Base-by-base conservation (phyloP, 2,888 invertebrate species). In the Microctonus aethiopoides region DNA sequence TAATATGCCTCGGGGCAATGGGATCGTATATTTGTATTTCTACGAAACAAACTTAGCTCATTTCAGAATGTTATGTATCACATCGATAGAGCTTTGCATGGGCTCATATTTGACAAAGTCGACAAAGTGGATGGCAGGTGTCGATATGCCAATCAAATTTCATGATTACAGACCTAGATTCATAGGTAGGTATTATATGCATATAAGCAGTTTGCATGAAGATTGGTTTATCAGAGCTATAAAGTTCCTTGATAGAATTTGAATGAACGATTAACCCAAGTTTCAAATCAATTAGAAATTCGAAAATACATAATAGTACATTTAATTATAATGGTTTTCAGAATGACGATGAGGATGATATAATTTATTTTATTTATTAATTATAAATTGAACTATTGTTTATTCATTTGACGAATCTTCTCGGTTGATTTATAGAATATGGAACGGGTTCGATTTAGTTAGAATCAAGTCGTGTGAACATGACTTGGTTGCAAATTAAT, bases 131-230 rank as follows among this genome's bases (percentile, higher is more conserved):
- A 57, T 75, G 80, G 73, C 79, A 80, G 76, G 77, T 81, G 80
- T 80, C 81, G 82, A 82, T 80, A 82, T 70, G 81, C 80, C 82
- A 78, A 82, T 82, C 82, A 78, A 72, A 68, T 67, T 61, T 74
- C 65, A 76, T 72, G 75, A 81, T 80, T 75, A 75, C 72, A 74
- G 75, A 72, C 75, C 68, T 69, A n/a, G n/a, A n/a, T n/a, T n/a
- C n/a, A n/a, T n/a, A n/a, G n/a, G n/a, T n/a, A n/a, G n/a, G n/a
- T n/a, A n/a, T n/a, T n/a, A n/a, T n/a, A n/a, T n/a, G n/a, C n/a
- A n/a, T n/a, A n/a, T n/a, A n/a, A n/a, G n/a, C n/a, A n/a, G n/a
- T n/a, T n/a, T 59, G 54, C 34, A 68, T 69, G 67, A n/a, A 68
- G 54, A 74, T 68, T 69, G 72, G 72, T 74, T 71, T 70, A 73